Evolutionary conservation across 2,888 invertebrate species (phyloP).

Genomic region (Mesoligia furuncula): DNA sequence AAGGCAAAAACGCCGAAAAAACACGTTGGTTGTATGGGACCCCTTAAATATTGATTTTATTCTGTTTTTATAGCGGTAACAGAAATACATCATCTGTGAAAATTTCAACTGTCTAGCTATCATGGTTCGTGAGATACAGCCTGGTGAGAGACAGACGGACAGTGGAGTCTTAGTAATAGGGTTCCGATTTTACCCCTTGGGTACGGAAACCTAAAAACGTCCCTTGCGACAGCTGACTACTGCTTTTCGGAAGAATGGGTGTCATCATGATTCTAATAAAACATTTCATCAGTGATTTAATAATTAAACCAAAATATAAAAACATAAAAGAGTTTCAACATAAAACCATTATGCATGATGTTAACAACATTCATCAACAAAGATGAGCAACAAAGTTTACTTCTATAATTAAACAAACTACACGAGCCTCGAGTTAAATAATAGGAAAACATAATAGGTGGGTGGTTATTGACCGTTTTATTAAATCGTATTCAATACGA

Average conservation of each 20-base stretch:
- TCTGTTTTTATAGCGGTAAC: too few relatives aligned
- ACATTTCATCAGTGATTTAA: not conserved
- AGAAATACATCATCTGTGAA: too few relatives aligned
- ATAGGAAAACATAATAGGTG: conserved; percentile 73
- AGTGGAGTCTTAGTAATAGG: too few relatives aligned
- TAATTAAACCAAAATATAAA: conserved; percentile 2
- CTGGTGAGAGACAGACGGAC: too few relatives aligned
- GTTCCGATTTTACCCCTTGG: too few relatives aligned
- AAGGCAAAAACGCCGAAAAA: too few relatives aligned
- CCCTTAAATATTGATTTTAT: too few relatives aligned
- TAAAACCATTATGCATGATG: not conserved
- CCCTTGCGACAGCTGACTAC: not conserved
- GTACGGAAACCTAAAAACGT: not conserved
- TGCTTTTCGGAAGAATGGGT: not conserved
- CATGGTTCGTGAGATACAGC: too few relatives aligned
- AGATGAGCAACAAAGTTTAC: conserved; percentile 20
- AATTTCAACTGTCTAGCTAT: too few relatives aligned
- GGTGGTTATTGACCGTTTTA: conserved; percentile 71
- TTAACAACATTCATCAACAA: conserved; percentile 10
- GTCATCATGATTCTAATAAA: not conserved
- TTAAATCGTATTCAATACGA: conserved; percentile 67
- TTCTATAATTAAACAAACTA: conserved; percentile 29
- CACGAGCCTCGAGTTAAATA: conserved; percentile 53
- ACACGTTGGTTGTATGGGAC: too few relatives aligned
- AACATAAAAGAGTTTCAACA: not conserved